These are phyloP conservation scores for Geodia barretti DNA, from an alignment of 37 sponge, comb jelly and placozoan genomes.

Conservation along the genomic window DNA sequence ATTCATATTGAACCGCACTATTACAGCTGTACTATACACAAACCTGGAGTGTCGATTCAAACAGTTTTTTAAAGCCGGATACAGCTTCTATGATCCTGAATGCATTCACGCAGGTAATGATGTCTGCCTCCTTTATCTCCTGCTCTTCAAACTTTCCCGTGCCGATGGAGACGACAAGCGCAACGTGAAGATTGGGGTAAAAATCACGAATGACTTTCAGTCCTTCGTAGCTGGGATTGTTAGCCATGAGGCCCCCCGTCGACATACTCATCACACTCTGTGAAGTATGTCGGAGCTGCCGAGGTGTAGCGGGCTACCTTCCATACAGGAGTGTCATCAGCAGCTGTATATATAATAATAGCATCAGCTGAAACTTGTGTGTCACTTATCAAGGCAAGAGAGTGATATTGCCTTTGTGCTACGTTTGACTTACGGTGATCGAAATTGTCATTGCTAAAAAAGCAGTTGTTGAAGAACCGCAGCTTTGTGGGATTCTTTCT, in stretches of 20 bases:
- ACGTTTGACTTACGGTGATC: slow-evolving; percentile 16
- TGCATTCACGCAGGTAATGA: neutral
- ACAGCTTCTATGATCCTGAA: neutral
- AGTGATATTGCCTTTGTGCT: no score
- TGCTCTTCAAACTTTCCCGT: neutral
- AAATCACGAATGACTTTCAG: neutral
- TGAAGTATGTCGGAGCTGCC: slow-evolving; percentile 69
- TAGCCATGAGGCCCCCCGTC: slow-evolving; percentile 72
- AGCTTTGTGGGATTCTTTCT: slow-evolving; percentile 24
- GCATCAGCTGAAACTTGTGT: no score
- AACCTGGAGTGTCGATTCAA: neutral
- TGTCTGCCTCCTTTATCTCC: neutral
- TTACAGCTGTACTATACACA: neutral
- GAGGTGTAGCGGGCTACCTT: slow-evolving; percentile 64
- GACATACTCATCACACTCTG: slow-evolving; percentile 49
- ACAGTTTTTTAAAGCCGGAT: neutral
- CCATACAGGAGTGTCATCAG: slow-evolving; percentile 34
- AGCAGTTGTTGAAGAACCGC: slow-evolving; percentile 65
- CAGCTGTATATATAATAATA: no score
- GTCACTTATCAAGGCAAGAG: no score
- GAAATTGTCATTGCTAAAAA: slow-evolving; percentile 18
- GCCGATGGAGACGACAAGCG: neutral
- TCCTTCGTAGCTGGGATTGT: slow-evolving; percentile 47
- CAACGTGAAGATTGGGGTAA: neutral
- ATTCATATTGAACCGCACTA: no score